These are phyloP conservation scores for Drosophila nigrodunni DNA, from an alignment of 1,140 invertebrate species.

Conservation along the genomic window DNA sequence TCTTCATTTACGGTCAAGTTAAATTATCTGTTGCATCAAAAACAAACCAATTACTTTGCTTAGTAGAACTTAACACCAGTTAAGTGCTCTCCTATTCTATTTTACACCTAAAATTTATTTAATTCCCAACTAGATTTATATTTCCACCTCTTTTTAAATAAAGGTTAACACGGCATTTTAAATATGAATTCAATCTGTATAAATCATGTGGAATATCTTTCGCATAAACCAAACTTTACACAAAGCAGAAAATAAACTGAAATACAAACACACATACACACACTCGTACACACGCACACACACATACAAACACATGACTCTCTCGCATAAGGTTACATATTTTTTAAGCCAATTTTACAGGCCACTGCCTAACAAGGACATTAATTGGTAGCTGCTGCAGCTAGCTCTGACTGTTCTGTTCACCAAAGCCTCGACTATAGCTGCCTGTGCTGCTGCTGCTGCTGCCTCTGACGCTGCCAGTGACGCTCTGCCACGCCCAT, in stretches of 20 bases:
- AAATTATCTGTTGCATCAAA: no score
- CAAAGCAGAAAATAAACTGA: slow-evolving; percentile 3
- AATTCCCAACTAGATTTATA: background rate
- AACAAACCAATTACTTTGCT: no score
- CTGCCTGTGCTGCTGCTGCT: background rate
- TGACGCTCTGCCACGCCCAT: slow-evolving; percentile 40
- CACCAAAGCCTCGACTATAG: slow-evolving; percentile 9
- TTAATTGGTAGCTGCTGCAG: slow-evolving; percentile 77
- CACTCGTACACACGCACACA: background rate
- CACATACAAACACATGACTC: slow-evolving; percentile 23
- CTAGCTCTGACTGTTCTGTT: slow-evolving; percentile 23
- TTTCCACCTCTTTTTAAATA: background rate
- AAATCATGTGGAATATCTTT: slow-evolving; percentile 4
- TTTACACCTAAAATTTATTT: no score
- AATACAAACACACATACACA: slow-evolving; percentile 30
- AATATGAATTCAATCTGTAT: slow-evolving; percentile 1
- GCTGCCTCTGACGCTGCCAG: slow-evolving; percentile 23
- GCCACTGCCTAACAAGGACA: slow-evolving; percentile 83
- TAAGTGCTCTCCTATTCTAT: no score
- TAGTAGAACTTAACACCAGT: no score
- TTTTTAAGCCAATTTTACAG: slow-evolving; percentile 84
- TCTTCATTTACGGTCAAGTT: no score
- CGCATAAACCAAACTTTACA: slow-evolving; percentile 27
- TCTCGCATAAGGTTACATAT: slow-evolving; percentile 80
- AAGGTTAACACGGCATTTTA: no score